Conservation (phyloP, 2,113 vertebrate genomes). For the Rhinolophus ferrumequinum region DNA sequence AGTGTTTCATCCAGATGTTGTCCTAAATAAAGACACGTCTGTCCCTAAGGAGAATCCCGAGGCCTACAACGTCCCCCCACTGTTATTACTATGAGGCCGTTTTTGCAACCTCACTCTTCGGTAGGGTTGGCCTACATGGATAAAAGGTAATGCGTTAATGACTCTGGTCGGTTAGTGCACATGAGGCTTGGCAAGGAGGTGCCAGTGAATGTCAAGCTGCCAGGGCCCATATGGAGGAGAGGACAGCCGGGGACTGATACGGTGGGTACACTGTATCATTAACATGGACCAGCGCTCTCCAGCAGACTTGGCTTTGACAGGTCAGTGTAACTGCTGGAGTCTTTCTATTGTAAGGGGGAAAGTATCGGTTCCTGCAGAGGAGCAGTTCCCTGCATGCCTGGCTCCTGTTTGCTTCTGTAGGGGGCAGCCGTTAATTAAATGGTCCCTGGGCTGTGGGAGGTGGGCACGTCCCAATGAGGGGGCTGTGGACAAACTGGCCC, state of each 20-base stretch:
- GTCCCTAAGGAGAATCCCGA: not conserved
- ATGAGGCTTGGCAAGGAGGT: not conserved
- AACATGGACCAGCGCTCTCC: not conserved
- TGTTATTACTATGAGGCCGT: not conserved
- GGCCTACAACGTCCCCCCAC: not conserved
- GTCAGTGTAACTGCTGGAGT: not conserved
- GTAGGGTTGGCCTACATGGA: not conserved
- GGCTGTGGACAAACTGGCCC: not conserved
- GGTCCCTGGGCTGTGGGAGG: not conserved
- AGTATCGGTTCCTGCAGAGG: not conserved
- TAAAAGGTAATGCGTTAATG: constrained; percentile 39
- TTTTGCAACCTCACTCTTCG: not conserved
- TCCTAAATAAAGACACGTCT: constrained; percentile 1
- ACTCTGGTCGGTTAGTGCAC: not conserved
- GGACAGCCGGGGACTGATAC: not conserved
- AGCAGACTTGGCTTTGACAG: constrained; percentile 32
- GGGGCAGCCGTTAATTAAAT: constrained; percentile 44
- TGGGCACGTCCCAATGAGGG: not conserved
- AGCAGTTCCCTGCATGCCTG: not conserved
- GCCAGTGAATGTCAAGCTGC: not conserved
- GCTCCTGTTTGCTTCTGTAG: not conserved
- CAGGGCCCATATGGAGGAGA: not conserved
- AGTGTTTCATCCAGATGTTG: not conserved
- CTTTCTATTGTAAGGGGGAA: constrained; percentile 28
- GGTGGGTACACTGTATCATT: not conserved